phyloP scores from a whole-genome alignment of 1,140 invertebrate genomes.

The Idris sp. region DNA sequence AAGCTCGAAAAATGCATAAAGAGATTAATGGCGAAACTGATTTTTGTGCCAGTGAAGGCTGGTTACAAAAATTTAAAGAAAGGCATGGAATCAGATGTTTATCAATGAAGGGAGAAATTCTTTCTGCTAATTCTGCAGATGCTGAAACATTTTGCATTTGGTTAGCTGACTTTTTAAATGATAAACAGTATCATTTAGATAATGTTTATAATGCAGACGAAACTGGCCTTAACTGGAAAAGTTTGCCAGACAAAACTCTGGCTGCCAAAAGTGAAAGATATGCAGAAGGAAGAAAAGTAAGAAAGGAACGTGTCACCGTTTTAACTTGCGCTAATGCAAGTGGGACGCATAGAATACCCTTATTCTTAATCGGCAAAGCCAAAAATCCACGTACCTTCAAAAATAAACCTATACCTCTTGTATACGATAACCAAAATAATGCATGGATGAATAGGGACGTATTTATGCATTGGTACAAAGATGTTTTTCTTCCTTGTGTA shows the following conservation, averaged over 20 bases:
- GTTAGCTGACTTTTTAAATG: conserved; percentile 62
- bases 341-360: neutral
- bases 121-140: conserved; percentile 17
- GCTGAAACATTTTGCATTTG: conserved; percentile 59
- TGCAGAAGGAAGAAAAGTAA: neutral
- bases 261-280: conserved; percentile 11
- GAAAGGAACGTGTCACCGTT: conserved; percentile 5
- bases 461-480: neutral
- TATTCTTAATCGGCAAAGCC: neutral
- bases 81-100: neutral
- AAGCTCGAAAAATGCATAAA: neutral
- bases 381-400: neutral
- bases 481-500: neutral
- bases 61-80: neutral
- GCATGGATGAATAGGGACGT: conserved; percentile 2
- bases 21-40: neutral
- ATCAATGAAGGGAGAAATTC: neutral
- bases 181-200: conserved; percentile 59
- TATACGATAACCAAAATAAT: neutral
- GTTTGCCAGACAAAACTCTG: conserved; percentile 67
- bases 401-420: neutral
- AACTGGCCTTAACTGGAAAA: conserved; percentile 63
- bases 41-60: neutral
- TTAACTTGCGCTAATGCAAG: neutral
- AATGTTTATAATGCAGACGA: conserved; percentile 65